Conservation (phyloP, 1,140 invertebrate genomes). For the Drosophila kanapiae region DNA sequence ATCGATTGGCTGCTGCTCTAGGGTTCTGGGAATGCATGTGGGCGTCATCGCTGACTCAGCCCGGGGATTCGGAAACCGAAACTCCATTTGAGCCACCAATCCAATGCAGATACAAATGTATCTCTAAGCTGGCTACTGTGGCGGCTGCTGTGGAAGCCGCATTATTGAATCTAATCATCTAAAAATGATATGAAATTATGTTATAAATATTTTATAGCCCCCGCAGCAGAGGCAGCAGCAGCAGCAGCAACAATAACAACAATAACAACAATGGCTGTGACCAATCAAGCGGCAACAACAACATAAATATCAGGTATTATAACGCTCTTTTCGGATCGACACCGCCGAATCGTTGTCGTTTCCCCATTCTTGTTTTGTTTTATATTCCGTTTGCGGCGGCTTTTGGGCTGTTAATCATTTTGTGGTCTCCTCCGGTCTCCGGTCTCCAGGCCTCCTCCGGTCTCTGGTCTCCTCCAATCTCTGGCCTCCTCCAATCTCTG, state of each 20-base stretch:
- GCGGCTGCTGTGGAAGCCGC: constrained; percentile 40
- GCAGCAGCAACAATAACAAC: constrained; percentile 13
- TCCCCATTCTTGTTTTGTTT: constrained; percentile 26
- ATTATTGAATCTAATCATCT: constrained; percentile 81
- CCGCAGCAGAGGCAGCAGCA: constrained; percentile 13
- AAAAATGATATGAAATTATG: constrained; percentile 82
- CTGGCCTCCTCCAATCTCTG: too few relatives aligned
- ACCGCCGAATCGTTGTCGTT: constrained; percentile 8
- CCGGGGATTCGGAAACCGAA: neutral
- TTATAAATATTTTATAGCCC: constrained; percentile 75
- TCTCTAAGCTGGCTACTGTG: constrained; percentile 12
- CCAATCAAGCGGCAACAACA: constrained; percentile 55
- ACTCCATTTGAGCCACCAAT: neutral
- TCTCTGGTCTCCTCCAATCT: neutral
- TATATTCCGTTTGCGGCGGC: constrained; percentile 47
- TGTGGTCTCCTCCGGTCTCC: constrained; percentile 47
- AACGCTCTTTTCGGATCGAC: constrained; percentile 58
- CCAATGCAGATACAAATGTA: constrained; percentile 54
- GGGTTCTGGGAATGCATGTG: constrained; percentile 65
- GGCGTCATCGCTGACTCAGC: constrained; percentile 30
- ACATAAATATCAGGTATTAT: constrained; percentile 57
- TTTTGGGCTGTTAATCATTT: constrained; percentile 78
- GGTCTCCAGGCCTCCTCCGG: neutral
- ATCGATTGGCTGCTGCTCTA: constrained; percentile 17
- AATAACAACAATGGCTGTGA: constrained; percentile 35